These are phyloP conservation scores for Pangasianodon gigas DNA, from an alignment of 2,113 vertebrate species.

Conservation along the genomic window DNA sequence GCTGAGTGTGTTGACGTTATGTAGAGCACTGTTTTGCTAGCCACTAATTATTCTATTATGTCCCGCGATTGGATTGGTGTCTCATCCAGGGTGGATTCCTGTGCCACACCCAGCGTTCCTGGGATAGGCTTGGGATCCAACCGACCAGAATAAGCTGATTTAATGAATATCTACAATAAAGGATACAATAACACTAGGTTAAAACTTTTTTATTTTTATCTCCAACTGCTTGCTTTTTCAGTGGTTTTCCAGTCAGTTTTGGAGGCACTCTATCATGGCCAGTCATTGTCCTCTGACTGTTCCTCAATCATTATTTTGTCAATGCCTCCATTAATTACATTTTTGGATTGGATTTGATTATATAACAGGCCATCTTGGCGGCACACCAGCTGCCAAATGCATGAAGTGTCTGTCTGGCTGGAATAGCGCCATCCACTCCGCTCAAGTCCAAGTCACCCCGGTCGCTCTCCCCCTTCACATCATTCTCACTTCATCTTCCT, in stretches of 20 bases:
- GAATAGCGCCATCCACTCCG: conserved; percentile 28
- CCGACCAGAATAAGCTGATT: not conserved
- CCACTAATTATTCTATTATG: not conserved
- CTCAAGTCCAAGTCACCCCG: not conserved
- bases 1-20: not conserved
- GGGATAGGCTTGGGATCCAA: not conserved
- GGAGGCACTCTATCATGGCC: not conserved
- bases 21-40: not conserved
- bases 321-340: conserved; percentile 41
- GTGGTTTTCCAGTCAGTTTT: not conserved
- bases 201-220: not conserved
- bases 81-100: conserved; percentile 1
- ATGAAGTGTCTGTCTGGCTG: conserved; percentile 49
- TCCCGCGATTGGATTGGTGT: not conserved
- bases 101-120: no score
- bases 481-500: conserved; percentile 15
- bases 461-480: not conserved
- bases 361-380: conserved; percentile 50
- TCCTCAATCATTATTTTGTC: conserved; percentile 25
- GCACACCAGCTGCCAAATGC: conserved; percentile 38
- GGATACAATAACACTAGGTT: not conserved
- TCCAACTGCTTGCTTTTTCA: not conserved
- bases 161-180: not conserved
- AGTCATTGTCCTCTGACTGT: conserved; percentile 32
- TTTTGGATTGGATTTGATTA: conserved; percentile 54